phyloP scores from a whole-genome alignment of 2,888 invertebrate genomes.

The Linnaemya vulpina region DNA sequence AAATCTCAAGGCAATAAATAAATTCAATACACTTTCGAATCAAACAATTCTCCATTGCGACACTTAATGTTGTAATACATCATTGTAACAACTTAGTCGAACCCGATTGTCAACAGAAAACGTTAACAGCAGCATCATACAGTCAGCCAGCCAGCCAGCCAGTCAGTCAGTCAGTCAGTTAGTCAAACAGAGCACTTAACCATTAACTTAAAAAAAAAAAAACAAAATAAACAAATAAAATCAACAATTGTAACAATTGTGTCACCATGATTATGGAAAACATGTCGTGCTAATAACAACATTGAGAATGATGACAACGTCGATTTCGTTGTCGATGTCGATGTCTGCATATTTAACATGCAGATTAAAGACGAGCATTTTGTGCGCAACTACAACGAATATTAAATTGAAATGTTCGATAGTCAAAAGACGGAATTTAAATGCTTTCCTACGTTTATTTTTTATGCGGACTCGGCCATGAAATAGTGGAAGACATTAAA shows the following conservation, averaged over 20 bases:
- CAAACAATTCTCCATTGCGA: neutral
- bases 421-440: neutral
- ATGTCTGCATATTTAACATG: conserved; percentile 8
- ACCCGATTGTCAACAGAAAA: neutral
- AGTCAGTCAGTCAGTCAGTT: neutral
- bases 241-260: conserved; percentile 49
- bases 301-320: conserved; percentile 28
- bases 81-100: conserved; percentile 34
- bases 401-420: neutral
- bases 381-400: neutral
- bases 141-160: neutral
- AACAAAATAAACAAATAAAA: conserved; percentile 39
- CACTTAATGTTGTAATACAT: conserved; percentile 10
- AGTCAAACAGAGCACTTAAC: neutral
- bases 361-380: neutral
- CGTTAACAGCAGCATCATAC: conserved; percentile 7
- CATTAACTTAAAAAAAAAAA: conserved; percentile 32
- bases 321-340: neutral
- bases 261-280: conserved; percentile 47
- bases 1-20: neutral
- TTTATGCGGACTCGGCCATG: neutral
- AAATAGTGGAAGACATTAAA: too few relatives aligned
- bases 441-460: neutral
- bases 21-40: conserved; percentile 8
- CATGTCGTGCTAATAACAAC: conserved; percentile 28